These are phyloP conservation scores for Trematomus loennbergii DNA, from an alignment of 2,113 vertebrate species.

Conservation along the genomic window DNA sequence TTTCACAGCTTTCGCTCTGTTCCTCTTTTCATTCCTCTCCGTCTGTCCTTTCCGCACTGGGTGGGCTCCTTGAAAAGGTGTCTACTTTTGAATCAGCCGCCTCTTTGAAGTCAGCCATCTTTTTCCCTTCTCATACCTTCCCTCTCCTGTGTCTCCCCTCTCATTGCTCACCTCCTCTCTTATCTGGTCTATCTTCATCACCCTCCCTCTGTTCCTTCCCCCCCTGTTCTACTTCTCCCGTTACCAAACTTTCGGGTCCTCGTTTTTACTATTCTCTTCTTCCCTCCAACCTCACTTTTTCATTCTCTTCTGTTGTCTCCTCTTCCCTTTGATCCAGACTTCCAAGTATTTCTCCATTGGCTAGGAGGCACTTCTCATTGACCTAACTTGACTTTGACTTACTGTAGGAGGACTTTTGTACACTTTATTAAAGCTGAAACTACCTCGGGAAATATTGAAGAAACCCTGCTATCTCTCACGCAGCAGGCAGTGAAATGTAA, in stretches of 20 bases:
- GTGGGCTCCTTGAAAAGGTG: constrained; percentile 56
- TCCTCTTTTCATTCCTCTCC: constrained; percentile 23
- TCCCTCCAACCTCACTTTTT: neutral
- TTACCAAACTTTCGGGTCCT: constrained; percentile 9
- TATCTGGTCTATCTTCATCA: constrained; percentile 4
- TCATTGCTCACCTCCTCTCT: constrained; percentile 37
- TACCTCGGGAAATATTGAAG: neutral
- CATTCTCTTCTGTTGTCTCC: constrained; percentile 27
- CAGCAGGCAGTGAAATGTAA: constrained; percentile 9
- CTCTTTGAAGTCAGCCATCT: constrained; percentile 72
- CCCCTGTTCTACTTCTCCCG: constrained; percentile 21
- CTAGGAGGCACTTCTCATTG: constrained; percentile 41
- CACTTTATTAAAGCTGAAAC: constrained; percentile 19
- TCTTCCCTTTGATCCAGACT: constrained; percentile 52
- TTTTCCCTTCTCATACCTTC: constrained; percentile 17
- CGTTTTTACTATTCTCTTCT: constrained; percentile 9
- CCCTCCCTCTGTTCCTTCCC: neutral
- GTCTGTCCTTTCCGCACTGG: constrained; percentile 54
- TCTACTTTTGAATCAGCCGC: constrained; percentile 56
- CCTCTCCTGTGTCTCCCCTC: constrained; percentile 19
- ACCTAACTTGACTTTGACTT: constrained; percentile 46
- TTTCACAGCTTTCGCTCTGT: neutral
- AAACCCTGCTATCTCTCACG: neutral
- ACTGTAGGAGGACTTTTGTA: constrained; percentile 9
- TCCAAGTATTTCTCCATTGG: constrained; percentile 28